Evolutionary conservation across 2,113 vertebrate species (phyloP).

Genomic region (Capricornis sumatraensis): DNA sequence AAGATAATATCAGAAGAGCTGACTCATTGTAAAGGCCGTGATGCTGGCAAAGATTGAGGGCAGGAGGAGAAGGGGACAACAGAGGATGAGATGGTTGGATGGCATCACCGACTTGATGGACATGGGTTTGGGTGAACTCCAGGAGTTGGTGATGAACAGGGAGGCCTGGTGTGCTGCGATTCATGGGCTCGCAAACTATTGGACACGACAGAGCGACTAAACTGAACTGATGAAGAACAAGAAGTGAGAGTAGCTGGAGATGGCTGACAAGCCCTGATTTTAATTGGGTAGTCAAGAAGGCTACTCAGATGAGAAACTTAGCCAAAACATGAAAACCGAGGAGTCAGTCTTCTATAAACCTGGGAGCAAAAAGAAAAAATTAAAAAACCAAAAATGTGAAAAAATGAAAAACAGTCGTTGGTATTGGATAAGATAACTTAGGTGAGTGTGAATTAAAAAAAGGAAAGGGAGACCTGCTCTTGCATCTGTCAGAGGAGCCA

Average conservation of each 20-base stretch:
- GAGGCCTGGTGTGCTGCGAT: rapidly evolving
- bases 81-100: too few relatives aligned
- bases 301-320: not conserved
- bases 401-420: not conserved
- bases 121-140: too few relatives aligned
- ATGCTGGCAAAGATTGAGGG: too few relatives aligned
- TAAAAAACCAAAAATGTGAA: rapidly evolving
- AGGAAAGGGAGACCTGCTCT: not conserved
- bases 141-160: too few relatives aligned
- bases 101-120: too few relatives aligned
- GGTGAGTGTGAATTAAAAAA: not conserved
- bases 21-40: too few relatives aligned
- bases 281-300: not conserved
- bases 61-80: too few relatives aligned
- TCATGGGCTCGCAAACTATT: rapidly evolving
- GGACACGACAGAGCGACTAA: rapidly evolving
- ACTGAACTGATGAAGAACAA: too few relatives aligned
- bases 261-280: not conserved
- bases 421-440: not conserved
- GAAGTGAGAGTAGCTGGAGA: not conserved
- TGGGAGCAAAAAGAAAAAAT: not conserved
- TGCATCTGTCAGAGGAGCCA: not conserved
- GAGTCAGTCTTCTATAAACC: not conserved
- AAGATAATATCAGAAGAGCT: too few relatives aligned
- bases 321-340: not conserved